These are phyloP conservation scores for Zaprionus inermis DNA, from an alignment of 1,140 invertebrate species.

Conservation along the genomic window DNA sequence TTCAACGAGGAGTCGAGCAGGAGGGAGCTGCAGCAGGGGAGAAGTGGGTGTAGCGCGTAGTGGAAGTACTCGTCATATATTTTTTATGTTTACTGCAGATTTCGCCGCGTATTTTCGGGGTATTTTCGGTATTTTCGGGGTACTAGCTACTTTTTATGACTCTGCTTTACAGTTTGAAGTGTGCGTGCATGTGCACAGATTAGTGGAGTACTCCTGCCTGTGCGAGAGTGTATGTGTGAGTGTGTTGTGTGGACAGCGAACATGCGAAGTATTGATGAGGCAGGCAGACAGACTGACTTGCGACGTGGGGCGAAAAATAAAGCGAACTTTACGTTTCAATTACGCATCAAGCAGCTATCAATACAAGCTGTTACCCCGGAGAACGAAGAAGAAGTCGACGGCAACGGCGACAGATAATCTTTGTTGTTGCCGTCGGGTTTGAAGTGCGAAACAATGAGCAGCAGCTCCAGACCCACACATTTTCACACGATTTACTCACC, in stretches of 20 bases:
- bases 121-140: slow-evolving; percentile 60
- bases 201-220: slow-evolving; percentile 45
- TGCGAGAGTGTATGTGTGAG: background rate
- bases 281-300: background rate
- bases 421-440: slow-evolving; percentile 26
- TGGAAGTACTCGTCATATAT: slow-evolving; percentile 60
- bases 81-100: slow-evolving; percentile 78
- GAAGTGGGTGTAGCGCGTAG: background rate
- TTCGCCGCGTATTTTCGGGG: slow-evolving; percentile 27
- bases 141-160: slow-evolving; percentile 72
- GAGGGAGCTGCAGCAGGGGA: background rate
- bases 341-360: slow-evolving; percentile 82
- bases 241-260: background rate
- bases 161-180: slow-evolving; percentile 74
- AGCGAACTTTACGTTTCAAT: slow-evolving; percentile 81
- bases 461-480: background rate
- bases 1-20: slow-evolving; percentile 42
- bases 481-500: background rate
- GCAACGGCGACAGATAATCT: slow-evolving; percentile 71
- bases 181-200: slow-evolving; percentile 53
- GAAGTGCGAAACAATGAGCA: slow-evolving; percentile 45
- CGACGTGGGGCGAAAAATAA: slow-evolving; percentile 33
- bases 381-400: background rate
- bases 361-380: slow-evolving; percentile 75
- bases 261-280: slow-evolving; percentile 7